Conservation (phyloP, 2,888 invertebrate species). For the Hemithea aestivaria region DNA sequence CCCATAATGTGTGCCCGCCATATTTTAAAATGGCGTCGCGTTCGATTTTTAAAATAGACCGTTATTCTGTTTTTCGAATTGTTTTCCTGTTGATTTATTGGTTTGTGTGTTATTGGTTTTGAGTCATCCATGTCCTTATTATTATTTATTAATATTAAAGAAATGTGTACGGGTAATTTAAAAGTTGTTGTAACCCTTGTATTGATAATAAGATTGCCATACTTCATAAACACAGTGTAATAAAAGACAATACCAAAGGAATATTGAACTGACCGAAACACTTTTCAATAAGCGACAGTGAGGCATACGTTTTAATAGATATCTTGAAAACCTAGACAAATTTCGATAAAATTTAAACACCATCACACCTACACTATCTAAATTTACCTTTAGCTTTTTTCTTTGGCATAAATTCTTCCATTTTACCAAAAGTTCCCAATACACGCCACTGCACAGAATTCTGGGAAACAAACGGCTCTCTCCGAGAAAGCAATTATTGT, state of each 20-base stretch:
- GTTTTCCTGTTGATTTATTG: slow-evolving; percentile 33
- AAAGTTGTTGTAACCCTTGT: too few species aligned
- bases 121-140: slow-evolving; percentile 5
- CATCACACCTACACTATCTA: too few species aligned
- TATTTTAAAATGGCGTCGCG: slow-evolving; percentile 62
- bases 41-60: slow-evolving; percentile 50
- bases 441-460: slow-evolving; percentile 9
- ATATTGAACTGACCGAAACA: too few species aligned
- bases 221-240: too few species aligned
- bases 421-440: slow-evolving; percentile 5
- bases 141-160: not conserved
- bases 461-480: slow-evolving; percentile 19
- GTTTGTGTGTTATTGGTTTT: slow-evolving; percentile 18
- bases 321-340: too few species aligned
- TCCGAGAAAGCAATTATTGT: slow-evolving; percentile 35
- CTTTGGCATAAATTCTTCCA: slow-evolving; percentile 8
- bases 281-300: too few species aligned
- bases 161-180: too few species aligned
- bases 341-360: too few species aligned
- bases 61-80: slow-evolving; percentile 35
- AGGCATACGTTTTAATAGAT: too few species aligned
- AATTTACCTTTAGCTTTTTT: slow-evolving; percentile 18
- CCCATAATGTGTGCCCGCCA: slow-evolving; percentile 56
- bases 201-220: too few species aligned
- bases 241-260: too few species aligned